These are phyloP conservation scores for Lochmaea capreae DNA, from an alignment of 2,888 invertebrate genomes.

Conservation along the genomic window DNA sequence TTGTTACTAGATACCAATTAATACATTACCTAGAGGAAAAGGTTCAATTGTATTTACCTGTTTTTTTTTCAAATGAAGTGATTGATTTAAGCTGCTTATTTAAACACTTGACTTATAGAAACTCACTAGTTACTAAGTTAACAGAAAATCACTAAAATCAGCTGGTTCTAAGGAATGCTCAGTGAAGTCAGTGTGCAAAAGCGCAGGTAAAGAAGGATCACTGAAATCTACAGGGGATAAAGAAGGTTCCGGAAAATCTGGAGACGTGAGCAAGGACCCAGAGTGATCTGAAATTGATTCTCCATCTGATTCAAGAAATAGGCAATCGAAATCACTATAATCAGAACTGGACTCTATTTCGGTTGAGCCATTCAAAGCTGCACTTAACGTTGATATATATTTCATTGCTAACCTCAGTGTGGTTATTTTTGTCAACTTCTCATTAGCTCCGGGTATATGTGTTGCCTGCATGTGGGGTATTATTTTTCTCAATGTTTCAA, in stretches of 20 bases:
- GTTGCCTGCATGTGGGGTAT: slow-evolving; percentile 67
- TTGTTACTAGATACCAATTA: not conserved
- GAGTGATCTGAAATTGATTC: slow-evolving; percentile 65
- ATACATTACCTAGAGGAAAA: not conserved
- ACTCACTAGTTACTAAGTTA: slow-evolving; percentile 55
- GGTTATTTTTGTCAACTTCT: slow-evolving; percentile 76
- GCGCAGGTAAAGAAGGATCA: slow-evolving; percentile 60
- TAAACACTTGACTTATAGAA: slow-evolving; percentile 8
- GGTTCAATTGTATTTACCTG: not conserved
- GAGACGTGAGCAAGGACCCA: slow-evolving; percentile 55
- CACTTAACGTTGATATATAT: slow-evolving; percentile 75
- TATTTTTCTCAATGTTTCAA: slow-evolving; percentile 71
- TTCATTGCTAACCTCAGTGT: slow-evolving; percentile 75
- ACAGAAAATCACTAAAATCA: slow-evolving; percentile 63
- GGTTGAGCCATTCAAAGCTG: slow-evolving; percentile 66
- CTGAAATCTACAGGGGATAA: slow-evolving; percentile 70
- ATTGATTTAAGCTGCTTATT: slow-evolving; percentile 15
- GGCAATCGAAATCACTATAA: slow-evolving; percentile 60
- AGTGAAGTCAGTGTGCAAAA: slow-evolving; percentile 62
- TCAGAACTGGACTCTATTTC: slow-evolving; percentile 50
- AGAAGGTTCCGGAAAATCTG: slow-evolving; percentile 67
- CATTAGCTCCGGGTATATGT: slow-evolving; percentile 63
- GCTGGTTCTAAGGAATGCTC: slow-evolving; percentile 60
- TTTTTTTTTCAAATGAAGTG: slow-evolving; percentile 10
- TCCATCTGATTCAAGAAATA: slow-evolving; percentile 71